Conservation (phyloP, 2,797 vertebrate genomes). For the Scyliorhinus canicula region DNA sequence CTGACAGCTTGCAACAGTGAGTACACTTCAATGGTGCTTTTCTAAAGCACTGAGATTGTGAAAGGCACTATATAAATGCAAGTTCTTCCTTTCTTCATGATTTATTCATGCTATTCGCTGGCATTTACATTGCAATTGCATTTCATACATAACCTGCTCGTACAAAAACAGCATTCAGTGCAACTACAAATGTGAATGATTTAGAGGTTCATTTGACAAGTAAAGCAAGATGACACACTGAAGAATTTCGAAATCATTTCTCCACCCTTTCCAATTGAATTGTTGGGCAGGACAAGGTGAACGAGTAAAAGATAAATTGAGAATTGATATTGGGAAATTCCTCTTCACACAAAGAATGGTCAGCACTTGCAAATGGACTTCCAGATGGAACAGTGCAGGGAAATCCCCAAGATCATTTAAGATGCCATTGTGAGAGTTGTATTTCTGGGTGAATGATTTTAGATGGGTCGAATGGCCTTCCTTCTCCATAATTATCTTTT, state of each 20-base stretch:
- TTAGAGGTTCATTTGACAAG: not conserved
- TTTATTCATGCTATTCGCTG: not conserved
- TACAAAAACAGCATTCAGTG: not conserved
- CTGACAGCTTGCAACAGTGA: not conserved
- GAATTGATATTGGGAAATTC: not conserved
- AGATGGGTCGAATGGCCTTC: not conserved
- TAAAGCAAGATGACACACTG: not conserved
- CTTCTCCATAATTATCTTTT: not conserved
- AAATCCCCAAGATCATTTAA: not conserved
- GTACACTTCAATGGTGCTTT: not conserved
- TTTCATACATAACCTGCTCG: not conserved
- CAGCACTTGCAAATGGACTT: not conserved
- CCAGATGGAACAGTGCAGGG: not conserved
- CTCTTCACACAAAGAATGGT: not conserved
- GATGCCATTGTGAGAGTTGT: not conserved
- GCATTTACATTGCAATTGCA: not conserved
- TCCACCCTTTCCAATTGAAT: not conserved
- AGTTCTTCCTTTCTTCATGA: not conserved
- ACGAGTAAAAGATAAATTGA: not conserved
- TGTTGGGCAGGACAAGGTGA: not conserved
- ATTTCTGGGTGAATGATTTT: not conserved
- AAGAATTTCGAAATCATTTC: not conserved
- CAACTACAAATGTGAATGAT: not conserved
- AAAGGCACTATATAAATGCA: not conserved
- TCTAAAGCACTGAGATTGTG: not conserved